These are phyloP conservation scores for Eubasilissa regina DNA, from an alignment of 1,140 invertebrate genomes.

Conservation along the genomic window DNA sequence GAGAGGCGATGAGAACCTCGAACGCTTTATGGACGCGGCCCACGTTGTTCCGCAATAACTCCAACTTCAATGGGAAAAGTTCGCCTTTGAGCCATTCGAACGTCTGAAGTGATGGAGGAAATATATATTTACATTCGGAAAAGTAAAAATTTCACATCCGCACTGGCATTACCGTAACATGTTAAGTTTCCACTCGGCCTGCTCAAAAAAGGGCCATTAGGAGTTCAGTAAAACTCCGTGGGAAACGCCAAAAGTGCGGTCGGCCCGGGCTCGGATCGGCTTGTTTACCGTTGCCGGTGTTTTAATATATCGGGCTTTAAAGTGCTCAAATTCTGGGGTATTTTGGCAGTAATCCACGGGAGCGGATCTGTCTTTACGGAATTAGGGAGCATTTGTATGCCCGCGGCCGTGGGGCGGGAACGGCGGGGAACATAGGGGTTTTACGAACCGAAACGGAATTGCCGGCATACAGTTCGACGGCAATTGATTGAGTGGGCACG, in stretches of 20 bases:
- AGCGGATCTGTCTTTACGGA: conserved; percentile 47
- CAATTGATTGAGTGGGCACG: conserved; percentile 57
- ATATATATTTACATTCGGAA: conserved; percentile 38
- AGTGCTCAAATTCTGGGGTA: conserved; percentile 53
- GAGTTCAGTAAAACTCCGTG: conserved; percentile 41
- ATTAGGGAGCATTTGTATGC: conserved; percentile 50
- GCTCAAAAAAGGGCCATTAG: conserved; percentile 34
- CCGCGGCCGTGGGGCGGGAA: conserved; percentile 4
- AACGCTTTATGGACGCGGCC: neutral
- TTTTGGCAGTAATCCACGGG: conserved; percentile 59
- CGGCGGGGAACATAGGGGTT: conserved; percentile 43
- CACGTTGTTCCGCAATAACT: conserved; percentile 16
- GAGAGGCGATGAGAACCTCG: neutral
- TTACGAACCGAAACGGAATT: conserved; percentile 57
- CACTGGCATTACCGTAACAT: conserved; percentile 36
- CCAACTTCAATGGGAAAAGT: conserved; percentile 22
- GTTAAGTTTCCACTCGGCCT: conserved; percentile 37
- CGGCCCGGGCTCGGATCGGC: conserved; percentile 9
- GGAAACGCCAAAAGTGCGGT: conserved; percentile 49
- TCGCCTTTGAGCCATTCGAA: neutral
- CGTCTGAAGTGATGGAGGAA: conserved; percentile 32
- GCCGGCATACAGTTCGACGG: conserved; percentile 55
- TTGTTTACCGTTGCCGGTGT: conserved; percentile 41
- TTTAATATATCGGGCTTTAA: conserved; percentile 53
- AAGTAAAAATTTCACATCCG: conserved; percentile 30